Conservation (phyloP, 2,797 vertebrate species). For the Vipera ursinii region DNA sequence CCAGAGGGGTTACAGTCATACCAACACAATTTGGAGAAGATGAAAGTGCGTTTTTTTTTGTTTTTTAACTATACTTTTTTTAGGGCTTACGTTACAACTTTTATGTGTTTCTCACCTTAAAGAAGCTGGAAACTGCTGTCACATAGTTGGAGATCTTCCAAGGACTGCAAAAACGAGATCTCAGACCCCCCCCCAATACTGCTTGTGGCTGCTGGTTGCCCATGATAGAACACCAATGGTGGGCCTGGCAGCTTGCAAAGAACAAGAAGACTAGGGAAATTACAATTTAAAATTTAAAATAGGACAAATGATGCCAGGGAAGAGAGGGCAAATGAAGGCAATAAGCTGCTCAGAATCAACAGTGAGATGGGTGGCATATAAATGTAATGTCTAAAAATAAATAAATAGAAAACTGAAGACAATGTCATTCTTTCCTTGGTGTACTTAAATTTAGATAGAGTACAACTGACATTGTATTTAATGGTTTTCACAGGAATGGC, state of each 20-base stretch:
- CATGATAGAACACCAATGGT: not conserved
- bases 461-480: not conserved
- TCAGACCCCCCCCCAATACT: not conserved
- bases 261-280: not conserved
- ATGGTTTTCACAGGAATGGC: not conserved
- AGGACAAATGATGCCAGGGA: not conserved
- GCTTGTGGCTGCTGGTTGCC: not conserved
- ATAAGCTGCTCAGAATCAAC: not conserved
- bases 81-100: not conserved
- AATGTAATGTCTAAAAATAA: not conserved
- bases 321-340: not conserved
- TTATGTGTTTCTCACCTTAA: not conserved
- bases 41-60: not conserved
- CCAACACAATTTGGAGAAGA: too few species aligned
- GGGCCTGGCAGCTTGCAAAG: not conserved
- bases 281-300: not conserved
- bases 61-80: not conserved
- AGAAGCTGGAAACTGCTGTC: not conserved
- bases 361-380: not conserved
- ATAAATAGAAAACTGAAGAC: not conserved
- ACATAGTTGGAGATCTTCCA: not conserved
- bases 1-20: too few species aligned
- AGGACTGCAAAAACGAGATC: not conserved
- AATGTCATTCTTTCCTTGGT: not conserved
- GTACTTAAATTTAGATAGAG: not conserved